Conservation (phyloP, 2,888 invertebrate species). For the Drosophila suboccidentalis region DNA sequence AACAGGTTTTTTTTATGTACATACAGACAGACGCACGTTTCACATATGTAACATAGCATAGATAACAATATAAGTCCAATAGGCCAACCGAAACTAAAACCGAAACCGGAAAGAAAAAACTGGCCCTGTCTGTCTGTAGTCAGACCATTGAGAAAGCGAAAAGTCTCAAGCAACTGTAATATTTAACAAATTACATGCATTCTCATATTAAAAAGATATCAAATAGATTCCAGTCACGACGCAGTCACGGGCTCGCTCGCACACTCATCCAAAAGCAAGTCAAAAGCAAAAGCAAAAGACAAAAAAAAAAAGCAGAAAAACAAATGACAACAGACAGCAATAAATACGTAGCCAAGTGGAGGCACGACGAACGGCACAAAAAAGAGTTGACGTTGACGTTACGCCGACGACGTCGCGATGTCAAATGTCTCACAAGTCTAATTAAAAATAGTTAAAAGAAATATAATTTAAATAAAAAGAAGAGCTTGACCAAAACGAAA, state of each 20-base stretch:
- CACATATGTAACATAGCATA: constrained; percentile 26
- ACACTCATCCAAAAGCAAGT: constrained; percentile 25
- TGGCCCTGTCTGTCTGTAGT: not conserved
- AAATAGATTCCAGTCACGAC: constrained; percentile 52
- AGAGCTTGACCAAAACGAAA: constrained; percentile 13
- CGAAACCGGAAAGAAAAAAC: constrained; percentile 33
- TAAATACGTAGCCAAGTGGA: constrained; percentile 52
- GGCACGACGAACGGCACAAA: constrained; percentile 47
- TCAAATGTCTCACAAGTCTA: constrained; percentile 60
- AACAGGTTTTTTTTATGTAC: constrained; percentile 51
- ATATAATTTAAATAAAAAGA: constrained; percentile 37
- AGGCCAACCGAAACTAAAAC: constrained; percentile 24
- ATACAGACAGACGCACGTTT: not conserved
- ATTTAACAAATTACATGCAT: constrained; percentile 27
- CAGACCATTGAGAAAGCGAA: constrained; percentile 13
- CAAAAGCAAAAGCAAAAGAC: constrained; percentile 41
- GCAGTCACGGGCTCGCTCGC: constrained; percentile 26
- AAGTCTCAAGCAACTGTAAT: constrained; percentile 17
- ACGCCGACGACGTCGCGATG: constrained; percentile 41
- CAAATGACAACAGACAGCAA: constrained; percentile 57
- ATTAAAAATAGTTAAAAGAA: constrained; percentile 64
- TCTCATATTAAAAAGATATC: constrained; percentile 45
- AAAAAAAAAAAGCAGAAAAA: constrained; percentile 26
- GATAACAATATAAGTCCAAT: constrained; percentile 32
- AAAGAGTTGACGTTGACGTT: constrained; percentile 52